phyloP scores from a whole-genome alignment of 1,140 invertebrate species.

The Argopecten irradians region DNA sequence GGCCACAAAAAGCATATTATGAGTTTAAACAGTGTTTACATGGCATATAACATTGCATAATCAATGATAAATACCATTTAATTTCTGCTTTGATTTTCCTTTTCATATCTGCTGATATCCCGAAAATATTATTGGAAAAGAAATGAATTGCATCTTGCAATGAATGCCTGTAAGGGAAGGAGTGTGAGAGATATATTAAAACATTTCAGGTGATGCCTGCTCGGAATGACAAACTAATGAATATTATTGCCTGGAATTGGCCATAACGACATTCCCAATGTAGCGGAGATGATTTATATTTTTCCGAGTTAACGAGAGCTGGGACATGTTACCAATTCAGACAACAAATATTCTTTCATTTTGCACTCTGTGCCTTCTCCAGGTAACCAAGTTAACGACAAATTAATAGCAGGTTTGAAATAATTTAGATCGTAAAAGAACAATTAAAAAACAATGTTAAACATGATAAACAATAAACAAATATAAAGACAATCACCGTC shows the following conservation, averaged over 20 bases:
- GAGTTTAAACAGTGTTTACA: too few relatives aligned
- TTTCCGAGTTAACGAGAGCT: background rate
- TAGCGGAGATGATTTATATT: background rate
- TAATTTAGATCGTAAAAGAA: background rate
- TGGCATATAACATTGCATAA: too few relatives aligned
- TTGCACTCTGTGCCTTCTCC: background rate
- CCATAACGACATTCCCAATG: background rate
- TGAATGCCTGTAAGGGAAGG: background rate
- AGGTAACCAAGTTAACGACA: background rate
- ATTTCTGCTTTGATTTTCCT: too few relatives aligned
- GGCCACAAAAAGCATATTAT: too few relatives aligned
- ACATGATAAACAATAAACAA: background rate
- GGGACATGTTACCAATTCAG: background rate
- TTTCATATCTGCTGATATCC: too few relatives aligned
- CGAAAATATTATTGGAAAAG: too few relatives aligned
- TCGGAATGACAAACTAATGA: background rate
- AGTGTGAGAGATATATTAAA: background rate
- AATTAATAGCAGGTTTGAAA: constrained; percentile 11
- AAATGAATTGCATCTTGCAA: too few relatives aligned
- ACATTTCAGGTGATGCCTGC: background rate
- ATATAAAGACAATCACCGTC: background rate
- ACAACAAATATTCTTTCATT: background rate
- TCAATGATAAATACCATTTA: too few relatives aligned
- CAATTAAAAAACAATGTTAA: background rate
- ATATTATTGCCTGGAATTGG: background rate